phyloP scores from a whole-genome alignment of 2,113 vertebrate species.

The Poecilia latipinna region DNA sequence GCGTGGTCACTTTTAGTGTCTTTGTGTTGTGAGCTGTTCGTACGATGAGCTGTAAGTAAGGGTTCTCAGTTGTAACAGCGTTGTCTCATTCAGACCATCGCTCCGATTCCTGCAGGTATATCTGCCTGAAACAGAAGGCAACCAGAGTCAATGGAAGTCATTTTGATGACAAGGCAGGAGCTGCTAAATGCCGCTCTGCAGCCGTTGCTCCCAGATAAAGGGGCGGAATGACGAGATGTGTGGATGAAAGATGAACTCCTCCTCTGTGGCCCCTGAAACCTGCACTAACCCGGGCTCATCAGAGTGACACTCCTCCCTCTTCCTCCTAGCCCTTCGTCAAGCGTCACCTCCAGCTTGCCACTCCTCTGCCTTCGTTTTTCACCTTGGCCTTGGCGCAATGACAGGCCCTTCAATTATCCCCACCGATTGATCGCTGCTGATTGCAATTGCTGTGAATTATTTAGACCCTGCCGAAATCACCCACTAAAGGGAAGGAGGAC shows the following conservation, averaged over 20 bases:
- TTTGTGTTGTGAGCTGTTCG: constrained; percentile 25
- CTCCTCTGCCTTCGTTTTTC: constrained; percentile 47
- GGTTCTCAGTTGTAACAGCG: constrained; percentile 38
- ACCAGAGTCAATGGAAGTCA: constrained; percentile 71
- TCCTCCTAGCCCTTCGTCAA: neutral
- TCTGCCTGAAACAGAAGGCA: constrained; percentile 61
- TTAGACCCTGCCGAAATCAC: constrained; percentile 73
- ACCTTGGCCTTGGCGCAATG: constrained; percentile 68
- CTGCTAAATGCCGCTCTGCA: constrained; percentile 61
- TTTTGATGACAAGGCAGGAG: constrained; percentile 76
- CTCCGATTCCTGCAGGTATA: constrained; percentile 55
- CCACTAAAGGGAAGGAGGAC: constrained; percentile 26
- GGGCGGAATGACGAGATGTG: constrained; percentile 52
- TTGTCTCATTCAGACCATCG: constrained; percentile 48
- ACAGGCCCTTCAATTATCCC: constrained; percentile 76
- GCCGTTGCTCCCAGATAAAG: constrained; percentile 49
- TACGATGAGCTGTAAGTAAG: constrained; percentile 21
- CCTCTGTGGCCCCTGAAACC: constrained; percentile 44
- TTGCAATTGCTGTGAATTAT: constrained; percentile 79
- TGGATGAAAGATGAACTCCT: constrained; percentile 54
- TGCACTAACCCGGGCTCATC: constrained; percentile 42
- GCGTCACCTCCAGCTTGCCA: constrained; percentile 57
- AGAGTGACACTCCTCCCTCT: too few relatives aligned
- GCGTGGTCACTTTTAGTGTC: constrained; percentile 29
- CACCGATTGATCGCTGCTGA: constrained; percentile 72